Base-by-base conservation (phyloP, 2,888 invertebrate genomes). In the Oxyteleia sp. region DNA sequence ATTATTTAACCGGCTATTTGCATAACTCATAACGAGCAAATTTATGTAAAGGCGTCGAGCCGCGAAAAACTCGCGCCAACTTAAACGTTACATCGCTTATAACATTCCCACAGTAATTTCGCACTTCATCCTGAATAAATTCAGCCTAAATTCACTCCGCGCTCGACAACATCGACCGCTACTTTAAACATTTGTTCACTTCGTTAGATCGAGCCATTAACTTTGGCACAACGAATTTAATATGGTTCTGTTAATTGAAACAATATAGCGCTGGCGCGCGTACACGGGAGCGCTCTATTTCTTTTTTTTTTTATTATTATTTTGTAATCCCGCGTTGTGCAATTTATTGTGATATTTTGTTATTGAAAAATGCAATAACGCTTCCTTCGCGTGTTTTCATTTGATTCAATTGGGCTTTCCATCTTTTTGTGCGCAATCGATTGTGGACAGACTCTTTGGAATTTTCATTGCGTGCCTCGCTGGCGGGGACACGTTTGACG, bases 401-500 rank as follows among this genome's bases (percentile, higher is more conserved):
- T 41, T 45, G 23, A 43, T 43, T 66, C 63, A 35, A 63, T 64
- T 13, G 57, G 45, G 18, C 61, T 53, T 64, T 49, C 41, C 53
- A 61, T 61, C 26, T 32, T 26, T 76, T 76, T 64, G 55, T 49
- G 49, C 59, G 53, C 64, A n/a, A 79, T 79, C 79, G 79, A 63
- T 71, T 32, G 78, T 11, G 66, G 47, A 64, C 47, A 75, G 49
- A 29, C 57, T 53, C 59, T 61, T 68, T 45, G 69, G 69, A 78
- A 69, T 78, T 68, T 78, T 69, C 63, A 78, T 78, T 61, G 69
- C 78, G 53, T 66, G 76, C 68, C 43, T 16, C 59, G 51, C 32
- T 23, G 32, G 43, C 18, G 49, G 75, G 49, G 49, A 51, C 81
- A 75, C 74, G 81, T 68, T 69, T 75, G 81, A 69, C 76, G 82